Percentiles rank a stretch among this genome's conserved stretches.
Evolutionary conservation across 2,113 vertebrate genomes (phyloP).

Genomic region (Chelonoidis abingdonii): DNA sequence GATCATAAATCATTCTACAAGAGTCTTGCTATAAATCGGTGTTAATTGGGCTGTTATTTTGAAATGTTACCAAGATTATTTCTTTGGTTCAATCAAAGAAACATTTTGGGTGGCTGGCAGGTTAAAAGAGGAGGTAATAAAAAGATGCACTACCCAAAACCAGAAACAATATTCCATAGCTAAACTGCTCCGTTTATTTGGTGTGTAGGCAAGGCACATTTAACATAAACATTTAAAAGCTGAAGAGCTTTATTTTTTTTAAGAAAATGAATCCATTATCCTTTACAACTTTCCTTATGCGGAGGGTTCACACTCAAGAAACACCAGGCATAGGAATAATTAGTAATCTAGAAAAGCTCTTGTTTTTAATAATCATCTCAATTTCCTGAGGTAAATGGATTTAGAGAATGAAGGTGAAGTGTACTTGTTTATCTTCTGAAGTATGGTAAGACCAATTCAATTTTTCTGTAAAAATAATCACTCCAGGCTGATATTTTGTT

Average conservation of each 20-base stretch:
- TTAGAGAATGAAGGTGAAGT: background rate
- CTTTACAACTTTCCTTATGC: background rate
- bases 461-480: background rate
- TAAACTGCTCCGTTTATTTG: background rate
- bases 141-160: background rate
- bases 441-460: background rate
- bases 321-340: background rate
- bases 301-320: background rate
- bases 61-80: background rate
- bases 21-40: background rate
- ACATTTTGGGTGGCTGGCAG: background rate
- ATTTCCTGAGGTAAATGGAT: background rate
- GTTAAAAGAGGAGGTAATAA: background rate
- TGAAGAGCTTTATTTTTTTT: background rate
- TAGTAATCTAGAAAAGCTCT: background rate
- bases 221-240: background rate
- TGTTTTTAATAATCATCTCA: background rate
- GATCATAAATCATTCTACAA: background rate
- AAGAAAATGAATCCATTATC: background rate
- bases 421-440: background rate
- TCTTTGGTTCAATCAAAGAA: background rate
- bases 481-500: background rate
- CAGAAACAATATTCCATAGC: background rate
- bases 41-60: background rate
- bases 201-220: background rate